Evolutionary conservation across 2,888 invertebrate species (phyloP), one percentile per base, ranked within the genome.

Genomic region (Emmelina monodactyla): DNA sequence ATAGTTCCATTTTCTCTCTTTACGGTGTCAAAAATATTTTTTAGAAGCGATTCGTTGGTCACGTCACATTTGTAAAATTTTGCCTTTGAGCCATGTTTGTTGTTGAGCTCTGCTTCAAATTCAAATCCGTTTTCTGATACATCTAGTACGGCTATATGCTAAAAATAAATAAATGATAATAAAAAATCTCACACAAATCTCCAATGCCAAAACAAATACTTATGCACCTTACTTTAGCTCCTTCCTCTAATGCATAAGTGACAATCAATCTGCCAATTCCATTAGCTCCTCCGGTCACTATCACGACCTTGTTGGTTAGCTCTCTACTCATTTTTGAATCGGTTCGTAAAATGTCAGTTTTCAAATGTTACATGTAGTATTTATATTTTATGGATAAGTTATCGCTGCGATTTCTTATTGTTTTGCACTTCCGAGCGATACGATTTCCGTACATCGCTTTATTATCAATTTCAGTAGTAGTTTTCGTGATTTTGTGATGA

Each of bases 281-380:
- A 1, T 47, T 51, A 2, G 66, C 63, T 0, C 55, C 66, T 1
- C 67, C 67, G 1, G 66, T 68, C 10, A 64, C 53, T 1, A 68
- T 34, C 28, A 62, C 58, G 2, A 66, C 56, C 47, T 60, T 61
- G n/a, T n/a, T n/a, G n/a, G n/a, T n/a, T n/a, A n/a, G n/a, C n/a
- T n/a, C n/a, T n/a, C n/a, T n/a, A n/a, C n/a, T n/a, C n/a, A n/a
- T n/a, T n/a, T n/a, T n/a, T n/a, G n/a, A n/a, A n/a, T n/a, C n/a
- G n/a, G n/a, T n/a, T n/a, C n/a, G n/a, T n/a, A n/a, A n/a, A n/a
- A n/a, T n/a, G n/a, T n/a, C n/a, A n/a, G n/a, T n/a, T n/a, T n/a
- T n/a, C n/a, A n/a, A n/a, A n/a, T n/a, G n/a, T n/a, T n/a, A n/a
- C n/a, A n/a, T n/a, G n/a, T n/a, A n/a, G n/a, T n/a, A n/a, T n/a